Evolutionary conservation across 2,113 vertebrate species (phyloP).

Genomic region (Cranoglanis bouderius): DNA sequence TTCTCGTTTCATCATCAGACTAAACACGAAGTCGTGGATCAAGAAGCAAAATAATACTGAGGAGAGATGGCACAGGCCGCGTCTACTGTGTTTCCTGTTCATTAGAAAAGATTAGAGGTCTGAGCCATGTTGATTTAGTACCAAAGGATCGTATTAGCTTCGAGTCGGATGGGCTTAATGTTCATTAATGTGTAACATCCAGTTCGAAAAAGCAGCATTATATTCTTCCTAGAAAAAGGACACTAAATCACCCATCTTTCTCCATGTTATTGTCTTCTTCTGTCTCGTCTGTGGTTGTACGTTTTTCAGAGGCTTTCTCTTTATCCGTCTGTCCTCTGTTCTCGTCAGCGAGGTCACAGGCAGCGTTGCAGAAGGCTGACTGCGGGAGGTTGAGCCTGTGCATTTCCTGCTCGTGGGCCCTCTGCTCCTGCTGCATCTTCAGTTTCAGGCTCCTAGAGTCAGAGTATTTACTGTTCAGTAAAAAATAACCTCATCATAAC

Average conservation of each 20-base stretch:
- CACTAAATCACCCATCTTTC: not conserved
- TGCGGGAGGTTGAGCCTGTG: not conserved
- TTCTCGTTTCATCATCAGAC: not conserved
- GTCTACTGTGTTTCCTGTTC: not conserved
- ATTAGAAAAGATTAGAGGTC: not conserved
- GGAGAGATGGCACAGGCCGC: not conserved
- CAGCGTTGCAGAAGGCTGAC: not conserved
- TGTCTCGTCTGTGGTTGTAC: not conserved
- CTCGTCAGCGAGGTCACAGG: conserved; percentile 2
- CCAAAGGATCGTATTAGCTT: not conserved
- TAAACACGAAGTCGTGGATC: not conserved
- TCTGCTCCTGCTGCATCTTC: not conserved
- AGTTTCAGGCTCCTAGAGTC: not conserved
- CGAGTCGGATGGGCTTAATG: not conserved
- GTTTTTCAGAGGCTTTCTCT: not conserved
- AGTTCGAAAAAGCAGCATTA: not conserved
- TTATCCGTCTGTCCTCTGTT: not conserved
- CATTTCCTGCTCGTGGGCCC: not conserved
- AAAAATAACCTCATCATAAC: not conserved
- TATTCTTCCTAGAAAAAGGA: not conserved
- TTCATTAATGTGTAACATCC: not conserved
- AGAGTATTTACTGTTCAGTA: not conserved
- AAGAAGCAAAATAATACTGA: not conserved
- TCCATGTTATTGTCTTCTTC: not conserved
- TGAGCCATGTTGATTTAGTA: not conserved